phyloP scores from a whole-genome alignment of 2,888 invertebrate species.

The Artemia sp. region DNA sequence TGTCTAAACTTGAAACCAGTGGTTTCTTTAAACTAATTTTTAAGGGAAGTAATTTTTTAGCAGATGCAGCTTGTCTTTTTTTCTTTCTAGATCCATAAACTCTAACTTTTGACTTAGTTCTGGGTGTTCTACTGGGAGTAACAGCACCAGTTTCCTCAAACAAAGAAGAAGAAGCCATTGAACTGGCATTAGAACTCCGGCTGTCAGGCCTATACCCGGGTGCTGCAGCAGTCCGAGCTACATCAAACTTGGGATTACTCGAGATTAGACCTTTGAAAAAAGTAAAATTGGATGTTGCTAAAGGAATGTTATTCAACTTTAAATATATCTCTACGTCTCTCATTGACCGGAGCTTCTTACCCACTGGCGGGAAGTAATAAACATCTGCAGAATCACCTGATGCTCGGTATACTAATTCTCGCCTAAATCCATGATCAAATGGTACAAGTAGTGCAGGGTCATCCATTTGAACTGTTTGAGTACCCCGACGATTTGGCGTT shows the following conservation, averaged over 20 bases:
- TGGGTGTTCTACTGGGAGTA: too few relatives aligned
- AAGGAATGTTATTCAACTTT: neutral
- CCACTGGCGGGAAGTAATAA: slow-evolving; percentile 4
- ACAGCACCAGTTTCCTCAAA: too few relatives aligned
- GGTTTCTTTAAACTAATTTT: too few relatives aligned
- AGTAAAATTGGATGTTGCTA: neutral
- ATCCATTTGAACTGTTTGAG: neutral
- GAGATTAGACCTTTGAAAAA: neutral
- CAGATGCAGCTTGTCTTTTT: too few relatives aligned
- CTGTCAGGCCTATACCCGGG: too few relatives aligned
- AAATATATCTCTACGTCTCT: neutral
- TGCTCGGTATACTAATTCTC: neutral
- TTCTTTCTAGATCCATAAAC: too few relatives aligned
- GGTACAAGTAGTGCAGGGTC: neutral
- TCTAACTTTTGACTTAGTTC: too few relatives aligned
- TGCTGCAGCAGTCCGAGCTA: neutral
- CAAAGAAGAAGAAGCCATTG: too few relatives aligned
- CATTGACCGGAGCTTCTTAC: slow-evolving; percentile 12
- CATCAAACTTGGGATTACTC: neutral
- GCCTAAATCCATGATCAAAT: neutral
- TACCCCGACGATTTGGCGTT: neutral
- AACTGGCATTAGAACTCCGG: too few relatives aligned
- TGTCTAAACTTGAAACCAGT: too few relatives aligned
- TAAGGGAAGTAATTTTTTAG: too few relatives aligned
- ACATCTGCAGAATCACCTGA: neutral